Conservation (phyloP, 2,888 invertebrate genomes). For the Melinaea menophilus region DNA sequence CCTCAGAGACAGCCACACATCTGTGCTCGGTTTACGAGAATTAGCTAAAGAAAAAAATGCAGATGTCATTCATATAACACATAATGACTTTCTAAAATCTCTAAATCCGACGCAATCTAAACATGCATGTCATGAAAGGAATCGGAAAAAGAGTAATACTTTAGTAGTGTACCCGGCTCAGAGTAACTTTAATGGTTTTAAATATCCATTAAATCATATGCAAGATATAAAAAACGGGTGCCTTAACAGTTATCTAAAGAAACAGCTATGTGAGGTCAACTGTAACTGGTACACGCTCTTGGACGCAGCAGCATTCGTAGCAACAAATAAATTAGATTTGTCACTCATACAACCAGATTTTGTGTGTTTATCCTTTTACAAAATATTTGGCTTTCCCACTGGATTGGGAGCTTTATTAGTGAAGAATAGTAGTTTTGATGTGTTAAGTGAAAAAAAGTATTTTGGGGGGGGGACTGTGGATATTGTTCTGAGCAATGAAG, state of each 20-base stretch:
- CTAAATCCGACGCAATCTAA: conserved; percentile 34
- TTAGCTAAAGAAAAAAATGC: conserved; percentile 78
- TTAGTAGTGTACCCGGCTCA: conserved; percentile 94
- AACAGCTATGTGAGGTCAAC: conserved; percentile 56
- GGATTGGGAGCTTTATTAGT: conserved; percentile 94
- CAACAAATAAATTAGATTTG: conserved; percentile 88
- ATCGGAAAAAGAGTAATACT: conserved; percentile 52
- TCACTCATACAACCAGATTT: conserved; percentile 88
- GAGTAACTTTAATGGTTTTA: conserved; percentile 96
- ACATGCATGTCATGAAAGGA: conserved; percentile 31
- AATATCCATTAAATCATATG: conserved; percentile 89
- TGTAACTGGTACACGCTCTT: conserved; percentile 85
- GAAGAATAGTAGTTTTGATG: conserved; percentile 78
- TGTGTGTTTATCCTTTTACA: conserved; percentile 95
- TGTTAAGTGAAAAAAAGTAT: conserved; percentile 82
- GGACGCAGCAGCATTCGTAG: conserved; percentile 91
- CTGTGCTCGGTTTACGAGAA: conserved; percentile 94
- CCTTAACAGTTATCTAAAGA: conserved; percentile 61
- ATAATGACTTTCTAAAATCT: conserved; percentile 75
- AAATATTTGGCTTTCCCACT: conserved; percentile 96
- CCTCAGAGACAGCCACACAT: conserved; percentile 95
- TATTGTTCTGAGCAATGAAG: conserved; percentile 84
- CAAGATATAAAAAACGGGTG: conserved; percentile 79
- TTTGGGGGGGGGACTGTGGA: conserved; percentile 97
- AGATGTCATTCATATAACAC: conserved; percentile 76